Conservation (phyloP, 2,797 vertebrate species). For the Philypnodon macrostomus region DNA sequence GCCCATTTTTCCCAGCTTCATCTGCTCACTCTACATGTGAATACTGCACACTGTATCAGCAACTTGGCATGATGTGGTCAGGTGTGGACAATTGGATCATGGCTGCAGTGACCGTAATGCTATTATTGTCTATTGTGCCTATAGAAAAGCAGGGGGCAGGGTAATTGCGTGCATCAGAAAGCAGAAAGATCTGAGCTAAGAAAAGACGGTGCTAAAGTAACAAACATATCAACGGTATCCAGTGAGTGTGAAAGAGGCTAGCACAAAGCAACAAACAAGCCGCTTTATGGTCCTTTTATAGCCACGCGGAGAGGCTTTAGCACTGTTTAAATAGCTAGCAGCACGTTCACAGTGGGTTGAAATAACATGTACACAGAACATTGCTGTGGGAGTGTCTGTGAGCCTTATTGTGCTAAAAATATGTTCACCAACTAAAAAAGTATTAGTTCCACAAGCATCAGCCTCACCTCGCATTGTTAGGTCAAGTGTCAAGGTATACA, state of each 20-base stretch:
- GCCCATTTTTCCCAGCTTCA: slow-evolving; percentile 11
- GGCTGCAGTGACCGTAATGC: slow-evolving; percentile 48
- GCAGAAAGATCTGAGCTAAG: slow-evolving; percentile 40
- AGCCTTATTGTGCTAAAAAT: slow-evolving; percentile 7
- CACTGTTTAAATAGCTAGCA: slow-evolving; percentile 21
- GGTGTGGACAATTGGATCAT: slow-evolving; percentile 63
- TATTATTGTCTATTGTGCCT: slow-evolving; percentile 39
- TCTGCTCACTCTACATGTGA: slow-evolving; percentile 7
- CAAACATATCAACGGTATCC: slow-evolving; percentile 70
- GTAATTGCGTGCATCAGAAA: slow-evolving; percentile 36
- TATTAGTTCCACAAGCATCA: no score
- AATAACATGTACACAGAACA: slow-evolving; percentile 25
- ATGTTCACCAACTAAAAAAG: no score
- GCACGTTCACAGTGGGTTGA: slow-evolving; percentile 22
- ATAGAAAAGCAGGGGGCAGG: slow-evolving; percentile 22
- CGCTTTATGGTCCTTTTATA: slow-evolving; percentile 64
- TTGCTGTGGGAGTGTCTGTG: slow-evolving; percentile 14
- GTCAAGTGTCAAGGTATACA: no score
- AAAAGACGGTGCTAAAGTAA: slow-evolving; percentile 52
- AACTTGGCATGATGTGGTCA: slow-evolving; percentile 31
- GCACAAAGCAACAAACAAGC: slow-evolving; percentile 48
- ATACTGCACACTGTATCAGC: not conserved
- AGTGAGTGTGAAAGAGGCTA: slow-evolving; percentile 46
- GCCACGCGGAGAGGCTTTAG: slow-evolving; percentile 36
- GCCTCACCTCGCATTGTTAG: no score